phyloP scores from a whole-genome alignment of 2,113 vertebrate species.

The Paradisaea rubra region DNA sequence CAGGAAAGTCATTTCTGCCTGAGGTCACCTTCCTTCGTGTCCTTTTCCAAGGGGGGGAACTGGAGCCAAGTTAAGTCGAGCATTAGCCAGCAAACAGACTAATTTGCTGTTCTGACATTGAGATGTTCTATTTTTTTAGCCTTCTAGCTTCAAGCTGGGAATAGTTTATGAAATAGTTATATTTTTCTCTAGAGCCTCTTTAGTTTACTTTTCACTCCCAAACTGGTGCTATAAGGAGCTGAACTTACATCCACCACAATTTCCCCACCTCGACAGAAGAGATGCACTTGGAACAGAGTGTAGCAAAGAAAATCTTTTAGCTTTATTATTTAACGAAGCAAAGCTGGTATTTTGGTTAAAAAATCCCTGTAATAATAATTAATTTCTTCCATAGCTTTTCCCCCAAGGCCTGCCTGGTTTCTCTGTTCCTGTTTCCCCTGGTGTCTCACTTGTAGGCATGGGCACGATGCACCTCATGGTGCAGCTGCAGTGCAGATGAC shows the following conservation, averaged over 20 bases:
- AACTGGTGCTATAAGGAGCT: slow-evolving; percentile 1
- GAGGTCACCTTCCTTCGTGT: background rate
- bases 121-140: background rate
- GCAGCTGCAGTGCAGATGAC: background rate
- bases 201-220: slow-evolving; percentile 29
- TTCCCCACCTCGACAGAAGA: background rate
- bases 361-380: background rate
- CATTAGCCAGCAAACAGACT: background rate
- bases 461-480: accelerated
- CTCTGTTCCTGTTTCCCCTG: background rate
- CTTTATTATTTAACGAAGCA: background rate
- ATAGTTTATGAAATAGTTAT: background rate
- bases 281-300: background rate
- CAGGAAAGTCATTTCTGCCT: background rate
- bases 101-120: background rate
- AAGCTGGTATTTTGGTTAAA: background rate
- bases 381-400: background rate
- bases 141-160: background rate
- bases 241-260: background rate
- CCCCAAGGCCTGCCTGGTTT: background rate
- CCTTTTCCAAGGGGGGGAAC: background rate
- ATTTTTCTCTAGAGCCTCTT: slow-evolving; percentile 4
- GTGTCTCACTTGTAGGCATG: accelerated
- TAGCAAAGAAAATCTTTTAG: background rate
- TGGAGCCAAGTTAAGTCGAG: background rate